Base-by-base conservation (phyloP, 92 coral and sea anemone genomes). In the Zoanthus solanderi region DNA sequence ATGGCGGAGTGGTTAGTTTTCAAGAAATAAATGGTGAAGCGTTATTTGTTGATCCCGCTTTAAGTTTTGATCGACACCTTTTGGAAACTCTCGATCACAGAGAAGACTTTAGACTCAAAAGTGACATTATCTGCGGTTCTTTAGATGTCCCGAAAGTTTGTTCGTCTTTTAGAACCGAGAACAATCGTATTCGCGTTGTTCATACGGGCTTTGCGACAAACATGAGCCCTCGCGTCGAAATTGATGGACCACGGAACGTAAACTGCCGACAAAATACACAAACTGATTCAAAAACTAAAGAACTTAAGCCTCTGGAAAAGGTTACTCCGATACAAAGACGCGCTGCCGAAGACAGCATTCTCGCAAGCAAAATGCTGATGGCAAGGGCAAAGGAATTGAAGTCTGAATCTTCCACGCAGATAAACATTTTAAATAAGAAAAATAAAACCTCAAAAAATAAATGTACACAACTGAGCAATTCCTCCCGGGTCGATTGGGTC, bases 31-130 rank as follows among this genome's bases (percentile, higher is more conserved):
- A 87, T 76, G 94, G 96, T 14, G 90, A 94, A 17, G 74, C 96
- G 32, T 56, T 89, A 18, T 90, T 95, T 85, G 83, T 89, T 53
- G 99, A 97, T 78, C 99, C 99, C 34, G 99, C 98, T 37, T 90
- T 90, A 47, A 71, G 89, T 56, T 92, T 97, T 44, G 99, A 97
- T 91, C 95, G 93, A 69, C 98, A 96, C 75, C 92, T 95, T 50
- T 53, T 91, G 72, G 98, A 87, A 61, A 93, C 87, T 44, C 83
- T 91, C 18, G 93, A 84, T n/a, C 61, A 83, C 10, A 66, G 89
- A 48, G 94, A 90, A 68, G 93, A 95, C 68, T 76, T 65, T 46
- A 76, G 91, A 76, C 85, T 87, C 46, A 75, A 78, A 53, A 78
- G 78, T 31, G 92, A 89, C 53, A 52, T 77, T 17, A 0, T 7